A percentile compares a stretch with the other conserved stretches of the same genome.
phyloP scores from a whole-genome alignment of 2,888 invertebrate genomes.

The Acanthopleura granulata region DNA sequence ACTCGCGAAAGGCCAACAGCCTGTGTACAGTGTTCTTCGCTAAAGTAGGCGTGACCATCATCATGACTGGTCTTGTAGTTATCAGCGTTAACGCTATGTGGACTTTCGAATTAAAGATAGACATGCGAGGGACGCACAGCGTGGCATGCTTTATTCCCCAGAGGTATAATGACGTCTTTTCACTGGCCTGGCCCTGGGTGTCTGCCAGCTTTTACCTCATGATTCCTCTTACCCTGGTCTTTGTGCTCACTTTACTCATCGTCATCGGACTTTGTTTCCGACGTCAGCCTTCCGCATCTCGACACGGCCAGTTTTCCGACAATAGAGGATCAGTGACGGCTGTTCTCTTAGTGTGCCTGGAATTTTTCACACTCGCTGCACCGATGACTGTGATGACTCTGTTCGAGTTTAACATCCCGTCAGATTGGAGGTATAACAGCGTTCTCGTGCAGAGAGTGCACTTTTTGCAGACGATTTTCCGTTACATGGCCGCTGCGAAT shows the following conservation, averaged over 20 bases:
- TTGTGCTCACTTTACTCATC: neutral
- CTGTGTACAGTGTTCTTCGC: constrained; percentile 32
- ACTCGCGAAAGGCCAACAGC: constrained; percentile 20
- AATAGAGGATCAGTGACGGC: constrained; percentile 4
- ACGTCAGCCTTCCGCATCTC: constrained; percentile 1
- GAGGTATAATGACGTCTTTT: neutral
- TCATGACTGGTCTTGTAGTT: constrained; percentile 25
- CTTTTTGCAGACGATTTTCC: neutral
- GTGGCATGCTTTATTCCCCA: constrained; percentile 2
- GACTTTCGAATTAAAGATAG: constrained; percentile 27
- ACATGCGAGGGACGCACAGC: constrained; percentile 17
- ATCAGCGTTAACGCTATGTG: constrained; percentile 34
- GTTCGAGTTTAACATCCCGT: constrained; percentile 9
- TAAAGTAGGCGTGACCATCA: constrained; percentile 25
- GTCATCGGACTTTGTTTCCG: constrained; percentile 6
- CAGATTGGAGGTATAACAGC: constrained; percentile 11
- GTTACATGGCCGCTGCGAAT: neutral
- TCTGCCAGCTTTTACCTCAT: constrained; percentile 16
- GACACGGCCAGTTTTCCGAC: neutral
- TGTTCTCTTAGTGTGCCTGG: neutral
- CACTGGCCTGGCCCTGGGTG: constrained; percentile 11
- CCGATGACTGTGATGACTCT: constrained; percentile 12
- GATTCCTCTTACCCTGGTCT: constrained; percentile 9
- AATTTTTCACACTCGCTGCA: neutral
- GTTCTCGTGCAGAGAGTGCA: neutral